These are phyloP conservation scores for Paradoxurus hermaphroditus DNA, from an alignment of 2,113 vertebrate genomes.

Conservation along the genomic window DNA sequence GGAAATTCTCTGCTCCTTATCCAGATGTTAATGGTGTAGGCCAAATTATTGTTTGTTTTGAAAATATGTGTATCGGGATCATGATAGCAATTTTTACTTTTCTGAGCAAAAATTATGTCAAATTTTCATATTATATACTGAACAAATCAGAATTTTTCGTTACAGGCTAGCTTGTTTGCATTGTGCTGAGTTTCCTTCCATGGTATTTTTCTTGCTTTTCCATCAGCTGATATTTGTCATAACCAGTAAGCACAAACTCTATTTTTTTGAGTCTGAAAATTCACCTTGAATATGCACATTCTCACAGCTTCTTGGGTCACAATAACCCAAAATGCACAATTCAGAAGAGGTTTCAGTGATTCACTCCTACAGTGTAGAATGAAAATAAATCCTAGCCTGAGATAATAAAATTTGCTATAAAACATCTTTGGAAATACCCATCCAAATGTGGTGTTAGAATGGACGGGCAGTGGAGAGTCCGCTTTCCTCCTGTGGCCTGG, in stretches of 20 bases:
- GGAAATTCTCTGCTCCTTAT: neutral
- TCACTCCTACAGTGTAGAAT: neutral
- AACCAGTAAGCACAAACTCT: neutral
- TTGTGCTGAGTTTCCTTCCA: neutral
- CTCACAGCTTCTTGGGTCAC: conserved; percentile 33
- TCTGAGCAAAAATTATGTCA: neutral
- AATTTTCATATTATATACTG: neutral
- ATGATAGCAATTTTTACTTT: neutral
- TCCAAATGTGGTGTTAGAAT: neutral
- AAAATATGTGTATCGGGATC: neutral
- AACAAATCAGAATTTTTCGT: neutral
- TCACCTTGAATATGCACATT: conserved; percentile 40
- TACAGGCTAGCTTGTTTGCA: neutral
- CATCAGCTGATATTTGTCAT: neutral
- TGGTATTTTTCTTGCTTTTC: conserved; percentile 18
- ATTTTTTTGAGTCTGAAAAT: conserved; percentile 39
- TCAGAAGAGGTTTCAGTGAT: conserved; percentile 32
- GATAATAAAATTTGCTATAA: conserved; percentile 20
- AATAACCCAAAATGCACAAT: conserved; percentile 41
- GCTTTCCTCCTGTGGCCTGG: neutral
- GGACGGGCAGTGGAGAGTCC: neutral
- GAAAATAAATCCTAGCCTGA: conserved; percentile 34
- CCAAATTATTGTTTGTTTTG: neutral
- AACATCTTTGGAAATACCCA: neutral
- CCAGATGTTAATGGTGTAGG: neutral